Conservation (phyloP, 2,888 invertebrate species). For the Drosophila villosipedis region DNA sequence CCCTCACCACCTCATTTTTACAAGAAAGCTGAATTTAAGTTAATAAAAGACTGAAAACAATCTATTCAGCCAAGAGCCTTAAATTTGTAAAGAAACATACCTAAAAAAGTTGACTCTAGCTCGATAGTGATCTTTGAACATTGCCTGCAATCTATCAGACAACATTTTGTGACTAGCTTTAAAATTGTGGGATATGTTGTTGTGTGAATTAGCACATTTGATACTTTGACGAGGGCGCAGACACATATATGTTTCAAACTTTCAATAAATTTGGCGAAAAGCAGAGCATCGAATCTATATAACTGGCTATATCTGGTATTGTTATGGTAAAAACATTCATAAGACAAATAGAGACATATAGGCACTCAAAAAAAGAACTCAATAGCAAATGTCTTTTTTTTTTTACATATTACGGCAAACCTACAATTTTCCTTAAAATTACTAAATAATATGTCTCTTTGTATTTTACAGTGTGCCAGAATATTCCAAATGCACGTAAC, state of each 20-base stretch:
- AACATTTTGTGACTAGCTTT: too few species aligned
- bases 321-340: not conserved
- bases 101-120: not conserved
- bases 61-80: not conserved
- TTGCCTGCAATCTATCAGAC: not conserved
- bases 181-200: too few species aligned
- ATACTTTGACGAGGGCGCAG: not conserved
- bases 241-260: not conserved
- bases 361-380: not conserved
- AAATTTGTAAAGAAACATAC: not conserved
- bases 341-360: not conserved
- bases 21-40: not conserved
- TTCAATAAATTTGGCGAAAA: not conserved
- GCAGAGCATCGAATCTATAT: not conserved
- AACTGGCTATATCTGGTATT: not conserved
- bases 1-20: not conserved
- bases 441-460: conserved; percentile 32
- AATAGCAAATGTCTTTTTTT: not conserved
- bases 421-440: not conserved
- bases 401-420: not conserved
- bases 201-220: not conserved
- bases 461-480: conserved; percentile 38
- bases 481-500: conserved; percentile 10
- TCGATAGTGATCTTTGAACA: not conserved
- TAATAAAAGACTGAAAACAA: not conserved